Evolutionary conservation across 1,140 invertebrate species (phyloP).

Genomic region (Diplogasteroides magnus): DNA sequence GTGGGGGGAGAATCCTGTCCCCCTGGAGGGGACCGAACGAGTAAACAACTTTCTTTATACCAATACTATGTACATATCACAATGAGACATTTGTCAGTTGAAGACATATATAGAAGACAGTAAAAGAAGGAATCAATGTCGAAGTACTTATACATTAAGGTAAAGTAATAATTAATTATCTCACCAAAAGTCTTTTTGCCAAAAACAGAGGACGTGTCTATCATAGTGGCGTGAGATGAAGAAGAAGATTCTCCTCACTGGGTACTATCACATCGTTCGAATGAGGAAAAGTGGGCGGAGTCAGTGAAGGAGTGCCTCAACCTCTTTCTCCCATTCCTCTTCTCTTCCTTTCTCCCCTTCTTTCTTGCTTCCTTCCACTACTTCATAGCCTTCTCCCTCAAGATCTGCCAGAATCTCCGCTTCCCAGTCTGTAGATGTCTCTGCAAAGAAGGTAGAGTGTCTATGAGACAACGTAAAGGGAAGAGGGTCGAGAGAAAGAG

Average conservation of each 20-base stretch:
- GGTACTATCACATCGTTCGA: not conserved
- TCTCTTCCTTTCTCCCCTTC: not conserved
- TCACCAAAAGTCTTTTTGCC: constrained; percentile 8
- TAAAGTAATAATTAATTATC: not conserved
- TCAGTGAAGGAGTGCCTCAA: constrained; percentile 3
- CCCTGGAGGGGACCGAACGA: no score
- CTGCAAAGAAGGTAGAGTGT: no score
- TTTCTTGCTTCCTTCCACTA: not conserved
- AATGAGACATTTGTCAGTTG: no score
- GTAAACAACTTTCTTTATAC: no score
- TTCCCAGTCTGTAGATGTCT: not conserved
- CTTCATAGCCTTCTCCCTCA: not conserved
- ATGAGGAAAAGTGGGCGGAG: constrained; percentile 10
- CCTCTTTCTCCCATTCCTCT: not conserved
- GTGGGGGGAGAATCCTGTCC: no score
- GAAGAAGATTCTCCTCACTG: constrained; percentile 3
- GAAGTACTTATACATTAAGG: no score
- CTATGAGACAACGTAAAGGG: no score
- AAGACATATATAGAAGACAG: no score
- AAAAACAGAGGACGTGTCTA: not conserved
- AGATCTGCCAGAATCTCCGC: not conserved
- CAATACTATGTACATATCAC: no score
- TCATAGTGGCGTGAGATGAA: constrained; percentile 6
- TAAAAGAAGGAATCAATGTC: no score
- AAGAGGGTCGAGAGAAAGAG: no score